These are phyloP conservation scores for Pherbina coryleti DNA, from an alignment of 2,888 invertebrate species.

Conservation along the genomic window DNA sequence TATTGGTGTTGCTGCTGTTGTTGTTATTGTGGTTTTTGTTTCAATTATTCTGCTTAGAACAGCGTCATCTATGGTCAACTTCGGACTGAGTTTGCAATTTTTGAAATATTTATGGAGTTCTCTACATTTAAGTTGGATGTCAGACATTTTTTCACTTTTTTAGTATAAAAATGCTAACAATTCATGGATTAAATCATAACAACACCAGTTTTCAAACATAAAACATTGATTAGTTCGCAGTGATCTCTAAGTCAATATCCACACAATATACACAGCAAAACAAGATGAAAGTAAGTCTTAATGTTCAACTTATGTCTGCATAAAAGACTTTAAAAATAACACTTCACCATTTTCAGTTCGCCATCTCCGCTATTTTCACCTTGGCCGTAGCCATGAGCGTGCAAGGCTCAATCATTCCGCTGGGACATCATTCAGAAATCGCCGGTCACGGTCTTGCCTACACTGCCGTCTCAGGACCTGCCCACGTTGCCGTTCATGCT, in stretches of 20 bases:
- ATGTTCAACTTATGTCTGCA: no score
- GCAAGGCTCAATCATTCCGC: conserved; percentile 62
- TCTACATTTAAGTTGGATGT: not conserved
- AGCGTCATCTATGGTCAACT: not conserved
- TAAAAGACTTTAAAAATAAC: not conserved
- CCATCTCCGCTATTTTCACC: conserved; percentile 57
- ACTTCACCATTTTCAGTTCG: conserved; percentile 52
- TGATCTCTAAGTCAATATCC: conserved; percentile 31
- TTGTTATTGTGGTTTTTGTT: not conserved
- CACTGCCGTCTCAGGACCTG: conserved; percentile 55
- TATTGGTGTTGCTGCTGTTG: not conserved
- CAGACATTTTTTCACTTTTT: conserved; percentile 5
- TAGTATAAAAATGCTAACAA: conserved; percentile 53
- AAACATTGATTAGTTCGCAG: conserved; percentile 41
- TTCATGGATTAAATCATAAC: conserved; percentile 55
- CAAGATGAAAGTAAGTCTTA: conserved; percentile 62
- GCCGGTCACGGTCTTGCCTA: conserved; percentile 59
- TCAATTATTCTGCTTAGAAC: not conserved
- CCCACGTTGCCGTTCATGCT: conserved; percentile 50
- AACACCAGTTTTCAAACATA: conserved; percentile 59
- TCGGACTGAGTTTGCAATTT: not conserved
- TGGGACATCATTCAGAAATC: conserved; percentile 50
- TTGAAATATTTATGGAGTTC: not conserved
- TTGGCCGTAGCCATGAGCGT: conserved; percentile 65
- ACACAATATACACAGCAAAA: conserved; percentile 21